Conservation (phyloP, 2,888 invertebrate species). For the Troides helena region DNA sequence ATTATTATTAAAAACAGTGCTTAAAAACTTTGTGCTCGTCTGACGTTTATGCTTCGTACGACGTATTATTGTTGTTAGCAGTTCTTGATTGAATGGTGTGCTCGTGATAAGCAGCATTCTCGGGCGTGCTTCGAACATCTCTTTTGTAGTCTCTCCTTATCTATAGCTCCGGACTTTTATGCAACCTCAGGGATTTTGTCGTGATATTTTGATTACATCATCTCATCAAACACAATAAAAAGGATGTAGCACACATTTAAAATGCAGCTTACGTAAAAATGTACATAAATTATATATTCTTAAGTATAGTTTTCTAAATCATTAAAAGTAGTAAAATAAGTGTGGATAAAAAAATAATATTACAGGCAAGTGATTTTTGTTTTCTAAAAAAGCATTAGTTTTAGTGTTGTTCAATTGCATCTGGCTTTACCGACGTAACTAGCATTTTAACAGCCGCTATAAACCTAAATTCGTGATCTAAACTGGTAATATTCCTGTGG, state of each 20-base stretch:
- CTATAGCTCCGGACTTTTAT: constrained; percentile 7
- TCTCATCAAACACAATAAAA: not conserved
- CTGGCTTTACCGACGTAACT: constrained; percentile 35
- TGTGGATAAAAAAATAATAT: no score
- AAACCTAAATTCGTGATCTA: constrained; percentile 50
- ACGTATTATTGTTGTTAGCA: not conserved
- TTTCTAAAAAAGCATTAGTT: not conserved
- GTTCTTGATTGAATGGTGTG: constrained; percentile 11
- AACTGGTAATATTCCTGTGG: constrained; percentile 49
- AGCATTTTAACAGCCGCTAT: constrained; percentile 44
- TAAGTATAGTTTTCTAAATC: not conserved
- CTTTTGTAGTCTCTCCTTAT: constrained; percentile 10
- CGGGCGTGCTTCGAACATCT: constrained; percentile 7
- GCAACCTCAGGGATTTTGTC: constrained; percentile 5
- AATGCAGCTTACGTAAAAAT: not conserved
- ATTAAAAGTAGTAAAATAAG: no score
- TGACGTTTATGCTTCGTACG: not conserved
- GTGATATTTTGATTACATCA: constrained; percentile 5
- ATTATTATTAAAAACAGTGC: no score
- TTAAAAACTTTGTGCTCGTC: no score
- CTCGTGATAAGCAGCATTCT: constrained; percentile 21
- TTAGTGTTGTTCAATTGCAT: constrained; percentile 38
- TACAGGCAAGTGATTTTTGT: not conserved
- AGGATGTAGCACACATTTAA: not conserved
- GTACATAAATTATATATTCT: not conserved